phyloP scores from a whole-genome alignment of 2,888 invertebrate genomes.

The Biston stratarius region DNA sequence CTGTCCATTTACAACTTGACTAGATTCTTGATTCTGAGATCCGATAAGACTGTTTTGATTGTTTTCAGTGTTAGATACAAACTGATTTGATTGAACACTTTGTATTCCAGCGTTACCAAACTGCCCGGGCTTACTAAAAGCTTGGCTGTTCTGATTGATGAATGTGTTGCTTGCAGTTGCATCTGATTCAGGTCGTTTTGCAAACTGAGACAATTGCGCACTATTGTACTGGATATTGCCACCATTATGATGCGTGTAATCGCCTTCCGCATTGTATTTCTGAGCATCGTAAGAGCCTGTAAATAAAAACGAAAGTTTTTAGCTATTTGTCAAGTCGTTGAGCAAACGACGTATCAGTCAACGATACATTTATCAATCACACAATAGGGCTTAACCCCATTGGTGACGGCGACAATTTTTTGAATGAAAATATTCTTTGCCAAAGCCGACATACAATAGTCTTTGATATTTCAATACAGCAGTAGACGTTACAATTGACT shows the following conservation, averaged over 20 bases:
- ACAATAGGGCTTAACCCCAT: conserved; percentile 63
- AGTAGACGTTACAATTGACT: conserved; percentile 31
- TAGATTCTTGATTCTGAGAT: conserved; percentile 31
- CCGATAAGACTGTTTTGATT: conserved; percentile 21
- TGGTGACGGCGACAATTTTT: conserved; percentile 55
- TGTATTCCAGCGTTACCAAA: conserved; percentile 15
- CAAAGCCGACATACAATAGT: conserved; percentile 34
- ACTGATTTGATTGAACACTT: conserved; percentile 13
- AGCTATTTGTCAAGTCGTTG: conserved; percentile 71
- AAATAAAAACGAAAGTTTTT: conserved; percentile 82
- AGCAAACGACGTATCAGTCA: conserved; percentile 60
- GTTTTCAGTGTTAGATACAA: conserved; percentile 7
- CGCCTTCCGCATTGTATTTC: conserved; percentile 75
- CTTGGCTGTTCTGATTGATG: conserved; percentile 64
- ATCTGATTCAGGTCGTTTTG: conserved; percentile 59
- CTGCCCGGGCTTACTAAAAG: conserved; percentile 49
- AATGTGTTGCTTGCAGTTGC: conserved; percentile 59
- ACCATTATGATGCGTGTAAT: conserved; percentile 65
- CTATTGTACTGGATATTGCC: conserved; percentile 63
- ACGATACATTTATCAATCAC: conserved; percentile 69
- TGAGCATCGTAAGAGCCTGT: conserved; percentile 80
- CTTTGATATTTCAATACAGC: conserved; percentile 34
- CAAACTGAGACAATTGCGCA: conserved; percentile 62
- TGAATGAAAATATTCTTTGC: conserved; percentile 54
- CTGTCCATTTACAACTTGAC: conserved; percentile 24